Evolutionary conservation across 2,797 vertebrate genomes (phyloP).

Genomic region (Champsocephalus gunnari): DNA sequence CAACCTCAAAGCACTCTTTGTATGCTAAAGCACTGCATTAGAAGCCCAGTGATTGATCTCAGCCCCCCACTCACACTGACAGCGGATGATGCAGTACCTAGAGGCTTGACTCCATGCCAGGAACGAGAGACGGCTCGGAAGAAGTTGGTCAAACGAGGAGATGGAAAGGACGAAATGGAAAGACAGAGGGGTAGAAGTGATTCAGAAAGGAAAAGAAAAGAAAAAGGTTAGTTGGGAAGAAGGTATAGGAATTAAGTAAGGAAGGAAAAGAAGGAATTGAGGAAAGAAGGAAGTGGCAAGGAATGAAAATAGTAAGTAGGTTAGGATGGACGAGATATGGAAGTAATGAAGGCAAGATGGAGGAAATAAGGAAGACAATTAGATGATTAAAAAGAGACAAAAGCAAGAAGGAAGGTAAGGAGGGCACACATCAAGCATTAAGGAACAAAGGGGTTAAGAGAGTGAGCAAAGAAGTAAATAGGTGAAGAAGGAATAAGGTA

Average conservation of each 20-base stretch:
- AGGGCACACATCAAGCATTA: neutral
- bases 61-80: conserved; percentile 71
- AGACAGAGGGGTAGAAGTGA: neutral
- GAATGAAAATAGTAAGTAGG: too few relatives aligned
- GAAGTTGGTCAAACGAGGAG: conserved; percentile 25
- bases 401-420: neutral
- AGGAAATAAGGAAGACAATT: neutral
- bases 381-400: neutral
- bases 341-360: too few relatives aligned
- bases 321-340: neutral
- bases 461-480: neutral
- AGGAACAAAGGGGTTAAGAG: neutral
- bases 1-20: conserved; percentile 71
- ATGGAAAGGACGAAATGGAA: conserved; percentile 16
- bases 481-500: neutral
- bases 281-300: neutral
- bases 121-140: conserved; percentile 33
- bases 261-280: neutral
- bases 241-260: neutral
- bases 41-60: conserved; percentile 73
- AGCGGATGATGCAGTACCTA: conserved; percentile 70
- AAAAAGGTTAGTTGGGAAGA: neutral
- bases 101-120: conserved; percentile 64
- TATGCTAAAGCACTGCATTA: conserved; percentile 76
- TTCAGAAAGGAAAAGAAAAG: neutral